Base-by-base conservation (phyloP, 2,888 invertebrate species). In the Disparrhopalites patrizii region DNA sequence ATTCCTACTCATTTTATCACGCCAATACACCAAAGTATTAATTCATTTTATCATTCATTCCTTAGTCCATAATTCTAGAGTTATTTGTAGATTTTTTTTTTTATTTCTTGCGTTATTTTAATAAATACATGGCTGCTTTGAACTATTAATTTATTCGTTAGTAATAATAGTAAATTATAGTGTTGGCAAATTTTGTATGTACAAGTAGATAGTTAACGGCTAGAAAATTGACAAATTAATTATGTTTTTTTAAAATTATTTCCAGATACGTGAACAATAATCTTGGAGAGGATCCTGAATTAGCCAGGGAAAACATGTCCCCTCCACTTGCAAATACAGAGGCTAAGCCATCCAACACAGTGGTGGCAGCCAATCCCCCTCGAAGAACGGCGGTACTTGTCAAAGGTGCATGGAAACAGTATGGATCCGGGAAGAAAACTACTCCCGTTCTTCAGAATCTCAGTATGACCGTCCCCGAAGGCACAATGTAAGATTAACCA, bases 391-490 rank as follows among this genome's bases (percentile, higher is more conserved):
- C 93, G 27, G 92, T 93, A 62, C 88, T 90, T 77, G 90, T 93
- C 69, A 82, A 91, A 75, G 88, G 91, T 79, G 91, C 93, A 33
- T 91, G 87, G 83, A 94, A 94, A 79, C 87, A 89, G 76, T 95
- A 92, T 79, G 94, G 94, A 72, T 88, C 88, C 75, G 90, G 89
- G 79, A 91, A 90, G 78, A 87, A 90, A 76, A 88, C 90, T 62
- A 90, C 91, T 79, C 89, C 90, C 75, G 93, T 94, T 52, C 84
- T 95, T 70, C 88, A 88, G 78, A 89, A 92, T 80, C 86, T 95
- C 70, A 90, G 90, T 81, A 92, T 95, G 90, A 93, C 93, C 65
- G 94, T 95, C 70, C 90, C 89, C 75, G 92, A 92, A 80, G 95
- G 94, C 77, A 91, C 93, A 72, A 95, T 95, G 94, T 94, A 81